phyloP scores from a whole-genome alignment of 2,113 vertebrate genomes.

The Oenanthe melanoleuca region DNA sequence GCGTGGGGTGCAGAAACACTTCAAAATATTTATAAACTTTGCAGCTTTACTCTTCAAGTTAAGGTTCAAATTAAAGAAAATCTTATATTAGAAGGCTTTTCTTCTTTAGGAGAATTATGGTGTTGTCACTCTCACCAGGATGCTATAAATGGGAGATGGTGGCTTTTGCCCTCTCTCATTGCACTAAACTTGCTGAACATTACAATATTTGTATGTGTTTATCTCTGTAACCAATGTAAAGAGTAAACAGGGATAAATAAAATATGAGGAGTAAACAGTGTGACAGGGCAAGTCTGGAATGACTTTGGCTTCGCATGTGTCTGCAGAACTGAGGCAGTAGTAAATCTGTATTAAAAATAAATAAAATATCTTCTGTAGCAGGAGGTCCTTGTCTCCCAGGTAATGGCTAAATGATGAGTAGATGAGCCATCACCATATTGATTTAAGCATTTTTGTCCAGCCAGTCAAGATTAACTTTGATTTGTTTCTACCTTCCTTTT shows the following conservation, averaged over 20 bases:
- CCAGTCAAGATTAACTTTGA: conserved; percentile 80
- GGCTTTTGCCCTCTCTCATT: neutral
- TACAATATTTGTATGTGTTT: neutral
- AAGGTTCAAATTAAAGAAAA: neutral
- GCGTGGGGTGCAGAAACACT: neutral
- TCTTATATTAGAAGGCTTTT: neutral
- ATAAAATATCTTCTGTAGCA: conserved; percentile 53
- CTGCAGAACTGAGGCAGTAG: conserved; percentile 11
- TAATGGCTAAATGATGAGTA: conserved; percentile 77
- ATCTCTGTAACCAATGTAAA: neutral
- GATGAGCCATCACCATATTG: conserved; percentile 68
- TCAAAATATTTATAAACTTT: neutral
- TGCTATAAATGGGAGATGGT: neutral
- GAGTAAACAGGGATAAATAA: conserved; percentile 42
- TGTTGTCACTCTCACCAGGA: neutral
- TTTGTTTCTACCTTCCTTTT: conserved; percentile 78
- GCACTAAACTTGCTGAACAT: neutral
- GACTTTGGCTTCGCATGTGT: neutral
- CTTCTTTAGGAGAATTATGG: neutral
- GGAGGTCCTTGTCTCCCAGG: conserved; percentile 73
- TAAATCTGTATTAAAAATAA: conserved; percentile 69
- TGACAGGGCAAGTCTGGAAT: conserved; percentile 10
- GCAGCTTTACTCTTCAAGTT: neutral
- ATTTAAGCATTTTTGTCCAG: conserved; percentile 78
- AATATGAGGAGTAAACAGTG: conserved; percentile 40